phyloP scores from a whole-genome alignment of 2,113 vertebrate genomes.

The Copsychus sechellarum region DNA sequence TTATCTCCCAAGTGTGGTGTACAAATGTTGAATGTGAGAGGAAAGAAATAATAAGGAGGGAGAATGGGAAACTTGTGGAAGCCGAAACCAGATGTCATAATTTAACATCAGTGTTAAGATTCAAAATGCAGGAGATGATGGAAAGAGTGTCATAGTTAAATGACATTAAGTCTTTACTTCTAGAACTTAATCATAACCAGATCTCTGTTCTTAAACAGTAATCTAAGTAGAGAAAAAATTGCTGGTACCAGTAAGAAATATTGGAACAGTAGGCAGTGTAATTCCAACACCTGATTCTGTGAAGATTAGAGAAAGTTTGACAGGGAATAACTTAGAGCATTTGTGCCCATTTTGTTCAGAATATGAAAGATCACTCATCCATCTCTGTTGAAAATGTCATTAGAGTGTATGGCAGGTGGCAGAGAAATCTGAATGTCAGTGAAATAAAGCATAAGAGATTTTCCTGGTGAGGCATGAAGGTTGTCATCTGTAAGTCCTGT shows the following conservation, averaged over 20 bases:
- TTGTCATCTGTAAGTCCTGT: neutral
- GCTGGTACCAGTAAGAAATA: neutral
- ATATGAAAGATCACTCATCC: neutral
- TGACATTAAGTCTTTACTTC: neutral
- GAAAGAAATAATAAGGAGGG: neutral
- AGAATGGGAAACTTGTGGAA: neutral
- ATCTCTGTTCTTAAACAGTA: neutral
- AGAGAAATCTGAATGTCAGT: neutral
- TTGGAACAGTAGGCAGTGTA: neutral
- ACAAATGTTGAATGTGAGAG: neutral
- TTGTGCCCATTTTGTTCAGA: neutral
- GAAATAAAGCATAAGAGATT: neutral
- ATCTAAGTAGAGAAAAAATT: neutral
- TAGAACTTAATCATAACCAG: neutral
- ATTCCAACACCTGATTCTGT: neutral
- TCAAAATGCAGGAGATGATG: neutral
- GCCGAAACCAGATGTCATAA: neutral
- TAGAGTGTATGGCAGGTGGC: neutral
- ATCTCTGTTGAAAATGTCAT: neutral
- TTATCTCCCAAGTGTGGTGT: neutral
- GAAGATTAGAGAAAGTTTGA: neutral
- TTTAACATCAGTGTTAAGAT: neutral
- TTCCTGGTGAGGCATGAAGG: neutral
- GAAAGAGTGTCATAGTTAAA: neutral
- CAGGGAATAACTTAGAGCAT: neutral